Base-by-base conservation (phyloP, 2,888 invertebrate genomes). In the Acleris cristana region DNA sequence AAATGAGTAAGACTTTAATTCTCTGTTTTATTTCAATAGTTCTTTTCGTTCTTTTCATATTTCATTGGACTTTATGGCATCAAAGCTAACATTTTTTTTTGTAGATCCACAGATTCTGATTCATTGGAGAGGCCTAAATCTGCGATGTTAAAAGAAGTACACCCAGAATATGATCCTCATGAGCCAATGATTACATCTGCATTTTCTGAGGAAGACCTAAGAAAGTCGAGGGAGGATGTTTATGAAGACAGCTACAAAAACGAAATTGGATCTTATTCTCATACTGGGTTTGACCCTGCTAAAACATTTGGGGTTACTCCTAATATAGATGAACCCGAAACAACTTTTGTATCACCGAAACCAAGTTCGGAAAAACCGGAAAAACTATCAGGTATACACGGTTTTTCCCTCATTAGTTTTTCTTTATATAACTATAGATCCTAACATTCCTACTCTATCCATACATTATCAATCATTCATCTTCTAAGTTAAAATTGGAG, bases 171-270 rank as follows among this genome's bases (percentile, higher is more conserved):
- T 69, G 92, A 92, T 72, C 92, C 92, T 0, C 92, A 92, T 72
- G 92, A 92, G 74, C 91, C 92, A 14, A 92, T 92, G 92, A 91
- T 92, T 71, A 92, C 92, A 1, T 92, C 92, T 0, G 92, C 92
- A 5, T 87, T 91, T 71, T 92, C 92, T 2, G 92, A 92, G 70
- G 92, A 92, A 70, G 92, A 92, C 71, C 76, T 92, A 26, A 79
- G 90, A 49, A 92, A 91, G 72, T 88, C 92, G 0, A 80, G 87
- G 51, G 92, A 91, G 56, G 92, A 92, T 61, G 83, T 87, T 5
- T 90, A 84, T 67, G 92, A 89, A 26, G 90, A 90, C 55, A 80
- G 73, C 21, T 90, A 83, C 68, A 87, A 87, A 65, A 84, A 79
- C 70, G 90, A 90, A 56, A 79, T 86, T 54, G 78, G 76, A 10